Conservation (phyloP, 2,113 vertebrate genomes). For the Morone chrysops region DNA sequence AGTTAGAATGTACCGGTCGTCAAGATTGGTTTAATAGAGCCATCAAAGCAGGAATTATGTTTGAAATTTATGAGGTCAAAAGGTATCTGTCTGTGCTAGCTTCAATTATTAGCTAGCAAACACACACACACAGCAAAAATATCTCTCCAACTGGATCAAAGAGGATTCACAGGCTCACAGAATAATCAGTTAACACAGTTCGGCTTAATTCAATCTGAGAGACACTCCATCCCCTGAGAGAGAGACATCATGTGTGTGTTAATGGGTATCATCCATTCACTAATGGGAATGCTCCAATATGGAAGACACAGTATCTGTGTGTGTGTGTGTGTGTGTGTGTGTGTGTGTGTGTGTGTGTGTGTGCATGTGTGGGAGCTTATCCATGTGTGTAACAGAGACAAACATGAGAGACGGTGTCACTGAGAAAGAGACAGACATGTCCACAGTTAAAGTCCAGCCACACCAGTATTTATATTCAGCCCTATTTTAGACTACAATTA, state of each 20-base stretch:
- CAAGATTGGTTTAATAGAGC: conserved; percentile 33
- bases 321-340: neutral
- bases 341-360: neutral
- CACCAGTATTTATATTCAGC: neutral
- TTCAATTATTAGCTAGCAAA: conserved; percentile 41
- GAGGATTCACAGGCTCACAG: conserved; percentile 8
- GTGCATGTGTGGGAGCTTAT: neutral
- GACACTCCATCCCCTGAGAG: conserved; percentile 37
- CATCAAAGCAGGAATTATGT: conserved; percentile 53
- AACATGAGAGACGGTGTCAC: neutral
- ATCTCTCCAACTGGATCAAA: conserved; percentile 41
- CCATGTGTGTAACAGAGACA: neutral
- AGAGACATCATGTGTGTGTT: conserved; percentile 5
- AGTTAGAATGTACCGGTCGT: conserved; percentile 4
- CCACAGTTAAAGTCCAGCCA: neutral
- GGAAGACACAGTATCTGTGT: neutral
- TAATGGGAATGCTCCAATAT: neutral
- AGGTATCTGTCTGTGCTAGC: conserved; percentile 36
- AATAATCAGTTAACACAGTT: conserved; percentile 28
- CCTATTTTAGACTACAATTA: neutral
- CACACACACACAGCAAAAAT: conserved; percentile 7
- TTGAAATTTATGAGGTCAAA: conserved; percentile 49
- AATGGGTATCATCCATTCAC: conserved; percentile 10
- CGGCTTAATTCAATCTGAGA: conserved; percentile 45
- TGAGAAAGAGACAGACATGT: neutral